Percentiles rank a stretch among this genome's conserved stretches.
phyloP scores from a whole-genome alignment of 2,797 vertebrate genomes.

The Apogon talboti region DNA sequence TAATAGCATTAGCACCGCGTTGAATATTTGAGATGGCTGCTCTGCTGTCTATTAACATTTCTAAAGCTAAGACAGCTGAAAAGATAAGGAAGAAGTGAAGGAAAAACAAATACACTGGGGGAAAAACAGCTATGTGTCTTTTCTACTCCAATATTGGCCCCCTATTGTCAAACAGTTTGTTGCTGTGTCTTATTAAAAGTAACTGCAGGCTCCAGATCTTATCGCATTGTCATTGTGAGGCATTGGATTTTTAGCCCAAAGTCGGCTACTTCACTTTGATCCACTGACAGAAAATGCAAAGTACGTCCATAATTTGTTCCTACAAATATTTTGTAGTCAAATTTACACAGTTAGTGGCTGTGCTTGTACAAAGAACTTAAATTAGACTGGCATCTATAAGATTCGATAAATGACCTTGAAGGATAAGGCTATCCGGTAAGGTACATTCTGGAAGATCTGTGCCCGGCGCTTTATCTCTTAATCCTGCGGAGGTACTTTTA shows the following conservation, averaged over 20 bases:
- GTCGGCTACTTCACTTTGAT: not conserved
- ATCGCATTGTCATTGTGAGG: not conserved
- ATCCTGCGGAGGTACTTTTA: constrained; percentile 23
- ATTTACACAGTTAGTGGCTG: not conserved
- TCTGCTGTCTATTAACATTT: not conserved
- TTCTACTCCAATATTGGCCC: not conserved
- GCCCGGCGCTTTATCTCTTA: constrained; percentile 7
- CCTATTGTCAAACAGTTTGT: not conserved
- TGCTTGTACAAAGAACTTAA: not conserved
- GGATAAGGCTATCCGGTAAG: not conserved
- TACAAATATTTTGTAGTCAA: not conserved
- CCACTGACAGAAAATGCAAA: not conserved
- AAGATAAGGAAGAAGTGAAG: not conserved
- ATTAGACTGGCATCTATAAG: too few species aligned
- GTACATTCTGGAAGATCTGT: not conserved
- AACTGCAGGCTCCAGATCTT: constrained; percentile 10
- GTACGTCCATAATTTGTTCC: not conserved
- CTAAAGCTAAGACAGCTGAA: not conserved
- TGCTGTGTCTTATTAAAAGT: constrained; percentile 8
- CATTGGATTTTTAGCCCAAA: not conserved
- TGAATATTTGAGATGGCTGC: not conserved
- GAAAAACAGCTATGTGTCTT: not conserved
- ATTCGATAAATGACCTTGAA: constrained; percentile 1
- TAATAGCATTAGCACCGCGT: not conserved
- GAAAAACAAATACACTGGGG: not conserved